Percentiles rank a stretch among this genome's conserved stretches.
Evolutionary conservation across 2,797 vertebrate genomes (phyloP).

Genomic region (Petrocephalus sullivani): DNA sequence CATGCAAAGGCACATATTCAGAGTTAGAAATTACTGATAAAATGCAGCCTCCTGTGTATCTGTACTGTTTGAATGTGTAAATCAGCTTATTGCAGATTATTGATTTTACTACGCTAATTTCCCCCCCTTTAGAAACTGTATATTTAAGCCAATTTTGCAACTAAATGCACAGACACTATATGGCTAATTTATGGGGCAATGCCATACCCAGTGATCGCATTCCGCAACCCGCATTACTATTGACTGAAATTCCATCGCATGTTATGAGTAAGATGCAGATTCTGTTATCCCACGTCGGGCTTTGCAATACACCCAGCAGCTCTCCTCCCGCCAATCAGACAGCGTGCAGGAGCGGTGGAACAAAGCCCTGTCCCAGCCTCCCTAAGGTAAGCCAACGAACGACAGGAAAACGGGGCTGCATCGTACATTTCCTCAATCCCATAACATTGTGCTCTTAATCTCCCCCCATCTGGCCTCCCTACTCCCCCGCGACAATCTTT

Average conservation of each 20-base stretch:
- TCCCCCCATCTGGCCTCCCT: background rate
- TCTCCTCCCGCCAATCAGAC: background rate
- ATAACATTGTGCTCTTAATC: conserved; percentile 4
- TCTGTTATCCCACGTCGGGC: background rate
- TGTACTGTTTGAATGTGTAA: background rate
- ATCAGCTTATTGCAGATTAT: background rate
- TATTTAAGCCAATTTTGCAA: conserved; percentile 1
- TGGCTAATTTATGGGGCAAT: background rate
- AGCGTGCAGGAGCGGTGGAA: background rate
- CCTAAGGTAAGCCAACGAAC: background rate
- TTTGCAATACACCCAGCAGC: background rate
- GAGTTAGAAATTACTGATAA: background rate
- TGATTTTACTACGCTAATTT: background rate
- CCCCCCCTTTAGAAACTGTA: background rate
- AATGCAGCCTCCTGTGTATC: background rate
- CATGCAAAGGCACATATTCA: background rate
- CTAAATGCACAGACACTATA: background rate
- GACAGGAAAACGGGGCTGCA: background rate
- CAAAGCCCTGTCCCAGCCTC: background rate
- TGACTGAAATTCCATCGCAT: background rate
- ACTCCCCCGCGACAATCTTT: background rate
- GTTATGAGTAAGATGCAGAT: background rate
- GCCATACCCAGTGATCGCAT: background rate
- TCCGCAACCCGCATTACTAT: background rate
- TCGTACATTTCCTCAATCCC: background rate